Evolutionary conservation across 2,888 invertebrate species (phyloP).

Genomic region (Tenthredo mesomela): DNA sequence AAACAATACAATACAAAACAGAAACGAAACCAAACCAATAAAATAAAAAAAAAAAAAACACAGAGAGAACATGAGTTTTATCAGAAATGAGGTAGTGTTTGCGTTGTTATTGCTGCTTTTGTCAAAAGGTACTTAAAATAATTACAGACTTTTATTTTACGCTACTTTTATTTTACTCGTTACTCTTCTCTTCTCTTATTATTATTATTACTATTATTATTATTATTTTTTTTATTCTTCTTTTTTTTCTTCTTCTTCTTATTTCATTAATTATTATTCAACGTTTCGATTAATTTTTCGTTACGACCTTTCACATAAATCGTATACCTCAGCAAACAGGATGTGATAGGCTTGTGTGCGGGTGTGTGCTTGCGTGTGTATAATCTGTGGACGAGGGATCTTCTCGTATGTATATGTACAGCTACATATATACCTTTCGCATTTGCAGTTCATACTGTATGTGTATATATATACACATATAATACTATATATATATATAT

Average conservation of each 20-base stretch:
- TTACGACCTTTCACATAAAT: slow-evolving; percentile 18
- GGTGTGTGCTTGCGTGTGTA: not conserved
- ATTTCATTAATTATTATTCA: not conserved
- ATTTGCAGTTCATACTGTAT: not conserved
- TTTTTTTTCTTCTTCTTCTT: too few relatives aligned
- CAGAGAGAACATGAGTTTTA: not conserved
- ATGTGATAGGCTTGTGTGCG: not conserved
- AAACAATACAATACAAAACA: too few relatives aligned
- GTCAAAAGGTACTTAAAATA: slow-evolving; percentile 23
- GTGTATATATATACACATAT: too few relatives aligned
- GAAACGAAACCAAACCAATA: too few relatives aligned
- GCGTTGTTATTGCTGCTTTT: slow-evolving; percentile 19
- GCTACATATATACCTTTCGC: not conserved
- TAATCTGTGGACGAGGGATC: not conserved
- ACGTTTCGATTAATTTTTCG: not conserved
- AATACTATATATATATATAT: slow-evolving; percentile 27
- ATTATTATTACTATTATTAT: not conserved
- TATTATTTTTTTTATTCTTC: not conserved
- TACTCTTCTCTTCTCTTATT: not conserved
- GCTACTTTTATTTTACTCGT: not conserved
- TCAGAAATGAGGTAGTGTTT: slow-evolving; percentile 8
- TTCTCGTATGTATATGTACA: not conserved
- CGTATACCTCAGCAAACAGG: slow-evolving; percentile 1
- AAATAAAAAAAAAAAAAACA: not conserved
- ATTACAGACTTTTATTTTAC: not conserved